Conservation (phyloP, 2,797 vertebrate species). For the Anisognathus igniventris region DNA sequence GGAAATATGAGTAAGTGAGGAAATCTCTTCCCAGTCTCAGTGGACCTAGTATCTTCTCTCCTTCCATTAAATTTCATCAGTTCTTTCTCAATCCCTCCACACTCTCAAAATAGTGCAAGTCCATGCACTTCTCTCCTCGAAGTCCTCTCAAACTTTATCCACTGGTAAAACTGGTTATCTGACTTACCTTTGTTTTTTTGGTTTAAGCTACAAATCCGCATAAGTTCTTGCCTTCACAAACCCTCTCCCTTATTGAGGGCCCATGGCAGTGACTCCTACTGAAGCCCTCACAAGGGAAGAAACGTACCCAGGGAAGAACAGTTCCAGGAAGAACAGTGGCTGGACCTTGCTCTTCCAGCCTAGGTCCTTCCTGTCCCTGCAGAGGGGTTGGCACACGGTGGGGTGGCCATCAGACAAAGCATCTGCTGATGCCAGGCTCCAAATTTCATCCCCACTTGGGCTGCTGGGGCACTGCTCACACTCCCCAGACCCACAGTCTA, state of each 20-base stretch:
- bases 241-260: not conserved
- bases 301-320: not conserved
- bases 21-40: not conserved
- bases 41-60: not conserved
- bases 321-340: not conserved
- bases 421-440: not conserved
- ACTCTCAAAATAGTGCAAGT: not conserved
- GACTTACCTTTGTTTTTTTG: not conserved
- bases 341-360: not conserved
- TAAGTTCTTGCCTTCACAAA: not conserved
- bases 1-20: not conserved
- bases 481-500: not conserved
- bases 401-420: not conserved
- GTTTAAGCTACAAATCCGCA: not conserved
- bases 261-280: not conserved
- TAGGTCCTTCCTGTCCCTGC: not conserved
- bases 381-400: not conserved
- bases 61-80: not conserved
- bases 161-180: not conserved
- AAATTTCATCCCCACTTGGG: fast-evolving
- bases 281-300: not conserved
- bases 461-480: not conserved
- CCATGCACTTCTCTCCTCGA: not conserved
- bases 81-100: not conserved
- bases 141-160: not conserved